phyloP scores from a whole-genome alignment of 2,113 vertebrate species.

The Columbina picui region DNA sequence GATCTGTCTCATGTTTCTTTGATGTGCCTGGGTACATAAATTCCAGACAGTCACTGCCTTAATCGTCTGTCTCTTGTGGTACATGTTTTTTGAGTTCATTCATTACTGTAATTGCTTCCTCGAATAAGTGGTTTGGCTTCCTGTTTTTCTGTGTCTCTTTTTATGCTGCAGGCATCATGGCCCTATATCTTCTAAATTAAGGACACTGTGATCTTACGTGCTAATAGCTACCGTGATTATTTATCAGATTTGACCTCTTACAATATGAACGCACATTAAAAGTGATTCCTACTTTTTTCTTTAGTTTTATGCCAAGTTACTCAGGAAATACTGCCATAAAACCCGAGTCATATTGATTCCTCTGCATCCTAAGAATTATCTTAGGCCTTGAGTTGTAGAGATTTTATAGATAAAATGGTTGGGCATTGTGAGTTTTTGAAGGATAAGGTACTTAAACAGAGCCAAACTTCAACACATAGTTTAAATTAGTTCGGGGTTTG shows the following conservation, averaged over 20 bases:
- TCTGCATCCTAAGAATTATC: not conserved
- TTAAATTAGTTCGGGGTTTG: not conserved
- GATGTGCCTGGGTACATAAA: not conserved
- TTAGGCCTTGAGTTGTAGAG: not conserved
- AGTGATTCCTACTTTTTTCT: not conserved
- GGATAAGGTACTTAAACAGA: not conserved
- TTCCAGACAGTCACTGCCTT: not conserved
- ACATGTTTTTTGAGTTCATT: not conserved
- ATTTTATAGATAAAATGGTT: not conserved
- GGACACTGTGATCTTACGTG: not conserved
- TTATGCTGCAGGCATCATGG: not conserved
- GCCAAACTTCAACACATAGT: not conserved
- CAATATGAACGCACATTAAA: not conserved
- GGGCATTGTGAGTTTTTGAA: not conserved
- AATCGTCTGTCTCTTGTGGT: not conserved
- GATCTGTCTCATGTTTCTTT: not conserved
- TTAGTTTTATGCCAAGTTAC: not conserved
- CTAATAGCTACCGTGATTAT: not conserved
- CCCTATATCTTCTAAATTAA: not conserved
- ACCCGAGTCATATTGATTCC: not conserved
- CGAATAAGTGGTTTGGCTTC: not conserved
- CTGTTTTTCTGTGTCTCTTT: not conserved
- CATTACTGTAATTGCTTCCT: conserved; percentile 25
- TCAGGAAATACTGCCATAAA: not conserved
- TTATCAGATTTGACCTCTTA: not conserved